These are phyloP conservation scores for Semicossyphus pulcher DNA, from an alignment of 2,113 vertebrate genomes.

Conservation along the genomic window DNA sequence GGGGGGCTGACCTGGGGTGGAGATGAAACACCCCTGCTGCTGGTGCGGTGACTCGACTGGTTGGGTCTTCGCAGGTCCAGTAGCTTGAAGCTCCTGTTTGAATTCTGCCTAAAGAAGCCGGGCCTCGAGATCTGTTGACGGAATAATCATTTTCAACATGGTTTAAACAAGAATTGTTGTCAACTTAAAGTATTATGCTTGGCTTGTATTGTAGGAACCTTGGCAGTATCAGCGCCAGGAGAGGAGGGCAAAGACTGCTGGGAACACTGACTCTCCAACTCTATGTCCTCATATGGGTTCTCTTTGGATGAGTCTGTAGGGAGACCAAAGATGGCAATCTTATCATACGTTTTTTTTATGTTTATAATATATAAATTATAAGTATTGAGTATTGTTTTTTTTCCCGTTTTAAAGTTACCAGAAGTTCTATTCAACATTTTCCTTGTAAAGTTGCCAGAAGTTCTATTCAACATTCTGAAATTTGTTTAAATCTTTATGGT, in stretches of 20 bases:
- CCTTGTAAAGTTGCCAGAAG: no score
- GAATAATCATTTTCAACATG: background rate
- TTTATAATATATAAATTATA: no score
- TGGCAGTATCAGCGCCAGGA: slow-evolving; percentile 84
- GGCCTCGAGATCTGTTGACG: slow-evolving; percentile 80
- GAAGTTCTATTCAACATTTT: no score
- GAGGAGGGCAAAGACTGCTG: slow-evolving; percentile 88
- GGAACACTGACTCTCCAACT: slow-evolving; percentile 88
- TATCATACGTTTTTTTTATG: slow-evolving; percentile 2
- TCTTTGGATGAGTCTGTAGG: slow-evolving; percentile 88
- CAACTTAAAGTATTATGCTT: background rate
- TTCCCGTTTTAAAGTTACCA: no score
- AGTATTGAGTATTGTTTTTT: no score
- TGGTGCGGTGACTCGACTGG: slow-evolving; percentile 50
- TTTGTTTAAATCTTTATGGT: no score
- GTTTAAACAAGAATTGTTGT: background rate
- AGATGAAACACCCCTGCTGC: slow-evolving; percentile 82
- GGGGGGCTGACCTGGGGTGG: slow-evolving; percentile 89
- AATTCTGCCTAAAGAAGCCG: slow-evolving; percentile 90
- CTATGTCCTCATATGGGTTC: slow-evolving; percentile 93
- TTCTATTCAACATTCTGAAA: no score
- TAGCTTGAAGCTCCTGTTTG: slow-evolving; percentile 89
- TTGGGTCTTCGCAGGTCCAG: slow-evolving; percentile 86
- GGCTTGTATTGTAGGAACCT: slow-evolving; percentile 47
- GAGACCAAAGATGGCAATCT: slow-evolving; percentile 7